A percentile compares a stretch with the other conserved stretches of the same genome.
Evolutionary conservation across 92 coral and sea anemone genomes (phyloP).

Genomic region (Montipora capitata): DNA sequence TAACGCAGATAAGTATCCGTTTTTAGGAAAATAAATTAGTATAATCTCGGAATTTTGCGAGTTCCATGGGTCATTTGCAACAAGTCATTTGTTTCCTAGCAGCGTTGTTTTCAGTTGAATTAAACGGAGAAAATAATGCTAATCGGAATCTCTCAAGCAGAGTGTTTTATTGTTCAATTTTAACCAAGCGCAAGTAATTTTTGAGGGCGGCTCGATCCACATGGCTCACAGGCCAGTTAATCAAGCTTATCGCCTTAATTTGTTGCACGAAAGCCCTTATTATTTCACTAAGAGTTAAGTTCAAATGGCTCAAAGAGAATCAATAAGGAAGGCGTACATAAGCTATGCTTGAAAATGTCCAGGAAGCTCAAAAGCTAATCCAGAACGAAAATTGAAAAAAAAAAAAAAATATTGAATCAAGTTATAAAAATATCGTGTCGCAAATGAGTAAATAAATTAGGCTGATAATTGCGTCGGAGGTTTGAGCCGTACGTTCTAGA

Average conservation of each 20-base stretch:
- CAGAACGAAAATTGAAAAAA: background rate
- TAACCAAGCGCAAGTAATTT: conserved; percentile 6
- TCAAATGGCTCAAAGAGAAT: background rate
- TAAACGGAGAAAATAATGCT: background rate
- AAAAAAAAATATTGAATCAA: background rate
- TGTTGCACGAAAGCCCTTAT: conserved; percentile 45
- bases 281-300: background rate
- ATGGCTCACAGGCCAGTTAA: conserved; percentile 31
- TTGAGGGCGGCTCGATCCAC: conserved; percentile 13
- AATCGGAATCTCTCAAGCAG: background rate
- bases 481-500: too few relatives aligned
- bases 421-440: background rate
- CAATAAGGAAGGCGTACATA: background rate
- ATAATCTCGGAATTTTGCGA: too few relatives aligned
- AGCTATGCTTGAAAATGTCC: background rate
- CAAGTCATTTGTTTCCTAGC: background rate
- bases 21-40: background rate
- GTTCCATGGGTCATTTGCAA: background rate
- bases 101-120: background rate
- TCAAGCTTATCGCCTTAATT: conserved; percentile 48
- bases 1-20: conserved; percentile 3
- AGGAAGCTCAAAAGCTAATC: background rate
- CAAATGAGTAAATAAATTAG: background rate
- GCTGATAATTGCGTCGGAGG: background rate
- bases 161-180: background rate